Evolutionary conservation across 2,888 invertebrate genomes (phyloP), one percentile per base, ranked within the genome.

Genomic region (Oxytorus armatus): DNA sequence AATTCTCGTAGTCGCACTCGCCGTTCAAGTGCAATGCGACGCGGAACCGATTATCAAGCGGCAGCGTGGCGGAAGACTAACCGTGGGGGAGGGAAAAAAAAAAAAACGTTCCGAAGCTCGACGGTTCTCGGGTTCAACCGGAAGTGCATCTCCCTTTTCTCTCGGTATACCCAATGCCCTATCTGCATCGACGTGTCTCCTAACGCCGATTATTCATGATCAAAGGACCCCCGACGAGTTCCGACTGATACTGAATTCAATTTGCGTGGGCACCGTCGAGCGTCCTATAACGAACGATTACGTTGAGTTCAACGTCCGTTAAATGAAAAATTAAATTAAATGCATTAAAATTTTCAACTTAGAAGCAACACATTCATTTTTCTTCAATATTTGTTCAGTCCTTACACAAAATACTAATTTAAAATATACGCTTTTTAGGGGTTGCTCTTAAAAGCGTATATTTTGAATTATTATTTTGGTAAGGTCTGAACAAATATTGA

Each of bases 1-100:
- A 21, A 61, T 61, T 3, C 59, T 33, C 11, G 33, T 61, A 68
- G 18, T 57, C 33, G 49, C 57, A 33, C 65, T n/a, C n/a, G n/a
- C n/a, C n/a, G n/a, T n/a, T 65, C 51, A 53, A 74, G 63, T 69
- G 77, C 77, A 59, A 42, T 42, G 63, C 63, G 77, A 77, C 74
- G 77, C 57, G 72, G 53, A 76, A 76, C 76, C 76, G 80, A 74
- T 77, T 74, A 77, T 77, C 77, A 77, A 42, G 63, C 72, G 61
- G 73, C 51, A 63, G 29, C 47, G 73, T 65, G 42, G 18, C 77
- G 57, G 63, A 69, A 65, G 65, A 74, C 51, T 47, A 49, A 42
- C 36, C 36, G 8, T 36, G 4, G 8, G 10, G 8, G 5, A 5
- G 3, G 29, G 5, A 29, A 29, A 29, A 3, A 29, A 39, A 39